Base-by-base conservation (phyloP, 37 sponge, comb jelly and placozoan species). In the Agelas oroides region DNA sequence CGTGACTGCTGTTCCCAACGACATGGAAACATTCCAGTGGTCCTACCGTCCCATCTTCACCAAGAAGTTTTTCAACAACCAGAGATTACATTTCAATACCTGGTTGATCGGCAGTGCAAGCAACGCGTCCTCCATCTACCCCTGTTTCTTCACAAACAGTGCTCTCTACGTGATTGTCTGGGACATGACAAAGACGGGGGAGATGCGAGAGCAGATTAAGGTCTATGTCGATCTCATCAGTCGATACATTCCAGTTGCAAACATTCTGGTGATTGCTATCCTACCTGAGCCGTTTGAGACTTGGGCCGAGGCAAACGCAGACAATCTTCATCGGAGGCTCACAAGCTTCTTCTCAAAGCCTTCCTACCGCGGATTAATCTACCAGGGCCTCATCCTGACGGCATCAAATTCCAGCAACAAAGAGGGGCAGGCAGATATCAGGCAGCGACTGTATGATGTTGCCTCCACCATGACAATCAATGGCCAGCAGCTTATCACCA, bases 131-230 rank as follows among this genome's bases (percentile, higher is more conserved):
- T 76, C 78, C 40, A 46, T 91, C 38, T 94, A 85, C 68, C 89
- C 88, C 20, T 94, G 91, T 37, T 81, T 91, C 79, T 94, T 90
- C 69, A 85, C 80, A 5, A 34, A 83, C 53, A 66, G 73, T 67
- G 91, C 92, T 14, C 84, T 94, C 58, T 91, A 87, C 67, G 65
- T 90, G 52, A 59, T 94, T 8, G 74, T 90, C n/a, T 82, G 82
- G 78, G 94, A 94, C 38, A 53, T 75, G 54, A 86, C 82, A 1
- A 71, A 63, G 31, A 73, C 83, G 12, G 68, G 58, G 5, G 78
- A 83, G 46, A 52, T 94, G 31, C 70, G 81, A 58, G 87, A 94
- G 56, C 87, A 94, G 57, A 69, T 94, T 24, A 86, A 79, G 34
- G 59, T 68, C 2, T 84, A 86, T 28, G 25, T 94, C 1, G 75